Evolutionary conservation across 37 sponge, comb jelly and placozoan species (phyloP).

Genomic region (Dysidea cf. avara): DNA sequence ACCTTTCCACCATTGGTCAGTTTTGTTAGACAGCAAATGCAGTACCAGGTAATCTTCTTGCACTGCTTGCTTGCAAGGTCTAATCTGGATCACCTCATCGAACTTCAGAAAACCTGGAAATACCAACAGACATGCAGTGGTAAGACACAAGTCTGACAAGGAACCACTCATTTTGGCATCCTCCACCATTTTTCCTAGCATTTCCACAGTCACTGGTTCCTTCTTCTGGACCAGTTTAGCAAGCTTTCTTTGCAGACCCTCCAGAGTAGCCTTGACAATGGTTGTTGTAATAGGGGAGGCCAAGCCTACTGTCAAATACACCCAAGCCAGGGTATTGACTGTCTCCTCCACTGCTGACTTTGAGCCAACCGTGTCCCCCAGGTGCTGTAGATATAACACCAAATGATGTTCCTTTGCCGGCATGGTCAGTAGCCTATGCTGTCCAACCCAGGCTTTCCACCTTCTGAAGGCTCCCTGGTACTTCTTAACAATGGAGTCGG

Average conservation of each 20-base stretch:
- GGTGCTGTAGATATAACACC: slow-evolving; percentile 3
- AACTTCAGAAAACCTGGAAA: background rate
- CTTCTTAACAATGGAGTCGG: slow-evolving; percentile 31
- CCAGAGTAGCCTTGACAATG: background rate
- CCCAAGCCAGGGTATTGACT: background rate
- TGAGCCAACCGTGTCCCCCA: background rate
- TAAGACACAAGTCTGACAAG: background rate
- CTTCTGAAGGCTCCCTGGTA: slow-evolving; percentile 29
- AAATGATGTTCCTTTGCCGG: background rate
- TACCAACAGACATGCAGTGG: slow-evolving; percentile 1
- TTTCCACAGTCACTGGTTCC: slow-evolving; percentile 10
- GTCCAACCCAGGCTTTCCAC: slow-evolving; percentile 28
- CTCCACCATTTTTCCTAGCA: slow-evolving; percentile 1
- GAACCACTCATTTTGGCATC: background rate
- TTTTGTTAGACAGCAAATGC: slow-evolving; percentile 8
- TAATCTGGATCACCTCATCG: slow-evolving; percentile 5
- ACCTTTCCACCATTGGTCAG: slow-evolving; percentile 9
- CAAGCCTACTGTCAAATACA: background rate
- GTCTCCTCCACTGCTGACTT: slow-evolving; percentile 6
- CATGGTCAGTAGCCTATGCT: background rate
- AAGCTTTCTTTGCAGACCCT: background rate
- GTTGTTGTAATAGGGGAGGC: background rate
- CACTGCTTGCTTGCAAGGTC: background rate
- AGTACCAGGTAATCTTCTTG: background rate
- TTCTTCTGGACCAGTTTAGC: background rate